Base-by-base conservation (phyloP, 2,797 vertebrate species). In the Rhinogobio ventralis region DNA sequence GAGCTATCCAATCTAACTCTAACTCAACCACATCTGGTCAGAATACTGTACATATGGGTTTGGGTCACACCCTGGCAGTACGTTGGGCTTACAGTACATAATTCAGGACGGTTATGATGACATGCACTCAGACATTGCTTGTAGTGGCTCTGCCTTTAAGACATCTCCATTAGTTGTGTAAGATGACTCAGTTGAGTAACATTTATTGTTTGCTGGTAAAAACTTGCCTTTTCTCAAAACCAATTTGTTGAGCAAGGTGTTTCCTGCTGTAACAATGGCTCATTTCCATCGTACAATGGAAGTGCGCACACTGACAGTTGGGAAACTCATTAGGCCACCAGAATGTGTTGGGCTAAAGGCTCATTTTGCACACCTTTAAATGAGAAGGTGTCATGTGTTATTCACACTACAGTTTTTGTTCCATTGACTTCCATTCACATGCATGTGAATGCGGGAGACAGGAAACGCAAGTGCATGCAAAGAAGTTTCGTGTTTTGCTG, bases 251-350 rank as follows among this genome's bases (percentile, higher is more conserved):
- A 93, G 92, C 93, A 94, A 95, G 94, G 93, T 95, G 94, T 86
- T 96, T 95, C 94, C 95, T 95, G 94, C 51, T 86, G 85, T 88
- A 95, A 96, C 95, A 95, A 95, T 95, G 91, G 93, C 90, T 93
- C 87, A 80, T 94, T 95, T 95, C 94, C 93, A 93, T 85, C 74
- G 55, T n/a, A 19, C 74, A 82, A 91, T 93, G 94, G 93, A 95
- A 94, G 92, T 95, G 87, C 91, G 91, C 89, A 93, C 85, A 25
- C 66, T 89, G 84, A 88, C 94, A 95, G 89, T 94, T 94, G 95
- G 91, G 91, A 94, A 94, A 89, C 89, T 87, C 93, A 95, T 95
- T 86, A 95, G 86, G 83, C 42, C 85, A 49, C 28, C 79, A 51
- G 78, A 33, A 67, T 73, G 62, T 60, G 42, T 19, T 62, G 62